Base-by-base conservation (phyloP, 2,113 vertebrate species). In the Misgurnus mizolepis region DNA sequence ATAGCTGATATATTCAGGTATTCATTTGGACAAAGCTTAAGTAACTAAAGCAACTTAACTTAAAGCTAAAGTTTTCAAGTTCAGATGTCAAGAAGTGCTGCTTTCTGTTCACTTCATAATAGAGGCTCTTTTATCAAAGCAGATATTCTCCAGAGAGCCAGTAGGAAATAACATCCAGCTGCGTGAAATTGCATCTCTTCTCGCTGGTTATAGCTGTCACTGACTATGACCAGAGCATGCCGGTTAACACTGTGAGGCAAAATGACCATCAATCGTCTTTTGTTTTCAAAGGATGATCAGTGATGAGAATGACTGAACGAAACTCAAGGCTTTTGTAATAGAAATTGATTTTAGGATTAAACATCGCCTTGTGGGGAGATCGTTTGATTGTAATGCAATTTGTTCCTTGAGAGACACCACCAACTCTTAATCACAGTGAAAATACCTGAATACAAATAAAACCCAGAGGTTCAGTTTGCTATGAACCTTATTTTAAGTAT, bases 111-210 rank as follows among this genome's bases (percentile, higher is more conserved):
- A 64, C 61, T 50, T 66, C 8, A 55, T 77, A 53, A 75, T 49
- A 50, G 49, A 65, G 11, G 5, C n/a, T 53, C 11, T 65, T 73
- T 53, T 53, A 15, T 55, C 62, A 39, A 76, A 76, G 45, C 74
- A n/a, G 5, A 14, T 43, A 53, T 39, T 76, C 60, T 53, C 47
- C 45, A 64, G 45, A 53, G 61, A 17, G 39, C 27, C 47, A 39
- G 22, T 66, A 66, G 47, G 62, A 77, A 77, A 66, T 55, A 11
- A 14, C 62, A 77, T 55, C 62, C 74, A 66, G 45, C 74, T 77
- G 74, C 47, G 62, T 77, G 61, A 53, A 77, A 77, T 77, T 50
- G 74, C 49, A 65, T 47, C 15, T 76, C n/a, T 66, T 17, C 27
- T 66, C 22, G 4, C 47, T 11, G 11, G 74, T 22, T 64, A 2